These are phyloP conservation scores for Perizoma affinitatum DNA, from an alignment of 2,888 invertebrate species.

Conservation along the genomic window DNA sequence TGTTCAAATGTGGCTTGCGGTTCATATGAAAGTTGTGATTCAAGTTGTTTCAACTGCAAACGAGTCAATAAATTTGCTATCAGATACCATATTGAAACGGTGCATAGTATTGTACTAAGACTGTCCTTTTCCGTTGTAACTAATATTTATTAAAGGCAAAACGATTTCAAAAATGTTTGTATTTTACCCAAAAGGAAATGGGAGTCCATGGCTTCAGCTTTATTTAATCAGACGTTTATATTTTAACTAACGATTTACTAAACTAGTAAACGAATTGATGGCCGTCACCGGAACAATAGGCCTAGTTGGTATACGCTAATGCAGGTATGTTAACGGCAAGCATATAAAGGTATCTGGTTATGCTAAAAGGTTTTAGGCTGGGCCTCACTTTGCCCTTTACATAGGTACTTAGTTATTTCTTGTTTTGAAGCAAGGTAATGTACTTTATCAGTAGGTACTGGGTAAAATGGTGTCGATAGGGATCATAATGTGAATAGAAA, in stretches of 20 bases:
- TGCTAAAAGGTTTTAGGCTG: constrained; percentile 31
- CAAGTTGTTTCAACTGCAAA: constrained; percentile 43
- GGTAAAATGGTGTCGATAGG: too few relatives aligned
- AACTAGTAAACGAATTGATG: constrained; percentile 38
- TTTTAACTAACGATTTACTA: constrained; percentile 29
- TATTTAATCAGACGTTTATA: background rate
- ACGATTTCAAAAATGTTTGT: too few relatives aligned
- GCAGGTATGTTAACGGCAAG: constrained; percentile 33
- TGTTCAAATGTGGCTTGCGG: constrained; percentile 48
- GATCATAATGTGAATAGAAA: too few relatives aligned
- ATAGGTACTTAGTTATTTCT: background rate
- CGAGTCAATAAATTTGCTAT: constrained; percentile 36
- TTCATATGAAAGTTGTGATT: constrained; percentile 54
- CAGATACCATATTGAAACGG: constrained; percentile 12
- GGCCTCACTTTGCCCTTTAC: constrained; percentile 17
- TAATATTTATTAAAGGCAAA: background rate
- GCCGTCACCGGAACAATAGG: constrained; percentile 41
- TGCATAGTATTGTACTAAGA: background rate
- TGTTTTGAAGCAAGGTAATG: background rate
- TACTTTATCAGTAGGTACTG: background rate
- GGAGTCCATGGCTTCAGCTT: background rate
- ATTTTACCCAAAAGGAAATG: too few relatives aligned
- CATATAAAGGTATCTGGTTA: constrained; percentile 31
- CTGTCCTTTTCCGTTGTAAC: constrained; percentile 1
- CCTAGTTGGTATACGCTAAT: constrained; percentile 26